Evolutionary conservation across 2,113 vertebrate species (phyloP).

Genomic region (Falcunculus frontatus): DNA sequence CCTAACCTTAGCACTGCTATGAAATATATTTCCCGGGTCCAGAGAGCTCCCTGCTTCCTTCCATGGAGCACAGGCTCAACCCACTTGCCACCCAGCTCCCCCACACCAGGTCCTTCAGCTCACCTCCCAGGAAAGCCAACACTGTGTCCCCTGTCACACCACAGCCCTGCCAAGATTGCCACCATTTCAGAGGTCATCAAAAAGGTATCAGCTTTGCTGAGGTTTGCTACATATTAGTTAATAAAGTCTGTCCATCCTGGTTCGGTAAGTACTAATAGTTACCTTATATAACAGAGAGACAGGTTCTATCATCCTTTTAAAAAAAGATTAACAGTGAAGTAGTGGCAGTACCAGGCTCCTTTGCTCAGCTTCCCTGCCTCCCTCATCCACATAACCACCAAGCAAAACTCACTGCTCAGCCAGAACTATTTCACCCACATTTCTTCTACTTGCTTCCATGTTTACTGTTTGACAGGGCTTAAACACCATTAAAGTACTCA

Average conservation of each 20-base stretch:
- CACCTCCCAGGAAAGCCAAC: not conserved
- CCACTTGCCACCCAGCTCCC: not conserved
- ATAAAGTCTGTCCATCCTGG: not conserved
- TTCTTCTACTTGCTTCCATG: not conserved
- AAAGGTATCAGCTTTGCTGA: not conserved
- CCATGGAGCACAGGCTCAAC: rapidly evolving
- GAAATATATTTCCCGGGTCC: rapidly evolving
- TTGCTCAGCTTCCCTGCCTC: not conserved
- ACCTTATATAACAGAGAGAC: not conserved
- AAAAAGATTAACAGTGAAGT: not conserved
- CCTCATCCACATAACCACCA: not conserved
- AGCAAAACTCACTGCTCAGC: not conserved
- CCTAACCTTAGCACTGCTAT: not conserved
- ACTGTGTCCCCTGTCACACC: rapidly evolving
- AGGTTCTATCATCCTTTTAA: not conserved
- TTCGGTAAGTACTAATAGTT: not conserved
- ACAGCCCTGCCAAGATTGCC: not conserved
- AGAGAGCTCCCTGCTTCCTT: not conserved
- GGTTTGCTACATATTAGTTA: not conserved
- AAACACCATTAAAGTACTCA: not conserved
- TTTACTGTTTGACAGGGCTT: not conserved
- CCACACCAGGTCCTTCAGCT: rapidly evolving
- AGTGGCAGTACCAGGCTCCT: not conserved
- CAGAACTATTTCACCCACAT: not conserved
- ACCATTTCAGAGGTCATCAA: not conserved